Evolutionary conservation across 2,888 invertebrate species (phyloP).

Genomic region (Empis livida): DNA sequence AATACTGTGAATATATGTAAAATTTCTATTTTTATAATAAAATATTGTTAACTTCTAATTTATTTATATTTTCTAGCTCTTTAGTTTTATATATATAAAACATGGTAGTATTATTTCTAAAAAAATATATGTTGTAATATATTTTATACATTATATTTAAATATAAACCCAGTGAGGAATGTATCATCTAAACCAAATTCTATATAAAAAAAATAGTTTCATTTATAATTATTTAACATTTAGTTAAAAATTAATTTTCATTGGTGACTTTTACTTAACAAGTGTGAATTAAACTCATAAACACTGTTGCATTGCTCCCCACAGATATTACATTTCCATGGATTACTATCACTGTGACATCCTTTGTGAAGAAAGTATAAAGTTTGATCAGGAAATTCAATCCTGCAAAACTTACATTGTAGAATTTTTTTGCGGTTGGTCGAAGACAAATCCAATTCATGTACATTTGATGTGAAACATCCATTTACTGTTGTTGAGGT

Average conservation of each 20-base stretch:
- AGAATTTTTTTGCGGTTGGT: slow-evolving; percentile 40
- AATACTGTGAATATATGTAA: too few relatives aligned
- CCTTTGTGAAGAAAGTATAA: slow-evolving; percentile 95
- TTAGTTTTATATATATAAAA: too few relatives aligned
- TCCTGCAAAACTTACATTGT: slow-evolving; percentile 84
- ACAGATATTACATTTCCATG: slow-evolving; percentile 95
- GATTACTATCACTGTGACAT: slow-evolving; percentile 93
- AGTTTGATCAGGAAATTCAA: slow-evolving; percentile 90
- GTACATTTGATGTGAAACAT: slow-evolving; percentile 59
- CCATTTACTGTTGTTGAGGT: slow-evolving; percentile 43
- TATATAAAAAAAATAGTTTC: too few relatives aligned
- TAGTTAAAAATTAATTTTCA: slow-evolving; percentile 19
- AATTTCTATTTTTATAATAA: too few relatives aligned
- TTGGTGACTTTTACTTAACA: slow-evolving; percentile 88
- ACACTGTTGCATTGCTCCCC: slow-evolving; percentile 90
- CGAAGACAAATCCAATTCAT: slow-evolving; percentile 40
- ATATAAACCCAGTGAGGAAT: too few relatives aligned
- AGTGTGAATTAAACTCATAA: slow-evolving; percentile 93
- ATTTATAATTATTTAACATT: too few relatives aligned
- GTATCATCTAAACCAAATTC: too few relatives aligned
- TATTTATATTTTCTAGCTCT: too few relatives aligned
- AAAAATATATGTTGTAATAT: too few relatives aligned
- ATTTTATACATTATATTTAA: too few relatives aligned
- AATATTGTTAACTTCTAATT: too few relatives aligned
- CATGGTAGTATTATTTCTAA: too few relatives aligned